Percentiles rank a stretch among this genome's conserved stretches.
phyloP scores from a whole-genome alignment of 2,797 vertebrate genomes.

The Cryptoprocta ferox region DNA sequence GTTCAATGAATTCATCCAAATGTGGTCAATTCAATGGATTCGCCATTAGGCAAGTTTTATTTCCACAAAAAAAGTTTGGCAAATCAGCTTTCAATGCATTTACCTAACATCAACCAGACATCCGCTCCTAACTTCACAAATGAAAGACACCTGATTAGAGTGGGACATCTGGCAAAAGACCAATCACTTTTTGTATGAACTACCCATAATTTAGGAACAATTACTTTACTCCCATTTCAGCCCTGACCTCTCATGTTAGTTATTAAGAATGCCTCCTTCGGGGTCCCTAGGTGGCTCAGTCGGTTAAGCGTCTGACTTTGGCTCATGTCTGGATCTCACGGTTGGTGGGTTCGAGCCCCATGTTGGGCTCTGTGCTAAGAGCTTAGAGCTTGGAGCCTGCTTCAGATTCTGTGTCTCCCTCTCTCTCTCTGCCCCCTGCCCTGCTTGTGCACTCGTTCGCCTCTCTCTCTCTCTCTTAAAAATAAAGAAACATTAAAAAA shows the following conservation, averaged over 20 bases:
- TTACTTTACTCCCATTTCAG: background rate
- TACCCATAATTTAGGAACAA: background rate
- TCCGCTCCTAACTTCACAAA: background rate
- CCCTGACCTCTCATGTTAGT: background rate
- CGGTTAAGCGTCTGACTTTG: too few species aligned
- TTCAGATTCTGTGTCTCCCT: too few species aligned
- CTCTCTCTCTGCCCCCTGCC: too few species aligned
- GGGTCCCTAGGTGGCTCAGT: too few species aligned
- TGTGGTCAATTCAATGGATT: background rate
- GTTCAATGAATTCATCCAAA: background rate
- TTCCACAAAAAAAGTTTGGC: background rate
- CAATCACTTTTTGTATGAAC: background rate
- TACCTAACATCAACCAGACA: background rate
- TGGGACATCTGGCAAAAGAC: background rate
- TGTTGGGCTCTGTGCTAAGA: fast-evolving
- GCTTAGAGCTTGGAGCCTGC: too few species aligned
- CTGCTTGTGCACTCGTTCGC: too few species aligned
- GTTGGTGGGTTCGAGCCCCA: too few species aligned
- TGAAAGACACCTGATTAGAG: background rate
- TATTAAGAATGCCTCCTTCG: background rate
- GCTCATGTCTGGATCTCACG: too few species aligned
- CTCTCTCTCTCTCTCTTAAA: too few species aligned
- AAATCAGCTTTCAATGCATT: background rate
- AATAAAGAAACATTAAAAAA: too few species aligned
- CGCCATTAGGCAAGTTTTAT: background rate